Evolutionary conservation across 2,888 invertebrate genomes (phyloP).

Genomic region (Aplocera efformata): DNA sequence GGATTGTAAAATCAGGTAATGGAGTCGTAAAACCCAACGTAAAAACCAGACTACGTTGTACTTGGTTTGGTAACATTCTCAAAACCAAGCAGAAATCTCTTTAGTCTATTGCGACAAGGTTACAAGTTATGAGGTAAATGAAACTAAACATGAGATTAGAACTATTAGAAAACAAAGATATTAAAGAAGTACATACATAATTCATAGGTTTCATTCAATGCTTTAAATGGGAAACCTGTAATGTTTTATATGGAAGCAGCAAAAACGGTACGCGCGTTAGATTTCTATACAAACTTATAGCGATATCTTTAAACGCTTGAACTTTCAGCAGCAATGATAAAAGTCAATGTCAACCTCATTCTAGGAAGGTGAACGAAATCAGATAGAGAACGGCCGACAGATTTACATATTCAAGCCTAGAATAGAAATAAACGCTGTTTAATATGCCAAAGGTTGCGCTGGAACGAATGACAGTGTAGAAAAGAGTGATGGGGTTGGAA

Average conservation of each 20-base stretch:
- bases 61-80: constrained; percentile 3
- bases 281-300: constrained; percentile 18
- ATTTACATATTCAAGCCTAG: constrained; percentile 8
- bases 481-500: no score
- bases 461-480: no score
- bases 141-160: no score
- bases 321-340: constrained; percentile 23
- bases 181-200: no score
- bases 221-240: constrained; percentile 3
- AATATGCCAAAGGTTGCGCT: no score
- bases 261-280: constrained; percentile 28
- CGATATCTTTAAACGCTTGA: constrained; percentile 21
- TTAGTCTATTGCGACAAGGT: no score
- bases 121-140: no score
- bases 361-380: constrained; percentile 7
- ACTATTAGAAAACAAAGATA: no score
- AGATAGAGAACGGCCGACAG: constrained; percentile 15
- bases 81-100: background rate
- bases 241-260: background rate
- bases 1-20: constrained; percentile 11
- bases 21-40: constrained; percentile 21
- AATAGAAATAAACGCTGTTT: no score
- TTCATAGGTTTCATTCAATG: no score
- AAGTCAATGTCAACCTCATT: constrained; percentile 22
- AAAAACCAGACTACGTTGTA: constrained; percentile 20